Evolutionary conservation across 2,888 invertebrate species (phyloP).

Genomic region (Lasioglossum vierecki): DNA sequence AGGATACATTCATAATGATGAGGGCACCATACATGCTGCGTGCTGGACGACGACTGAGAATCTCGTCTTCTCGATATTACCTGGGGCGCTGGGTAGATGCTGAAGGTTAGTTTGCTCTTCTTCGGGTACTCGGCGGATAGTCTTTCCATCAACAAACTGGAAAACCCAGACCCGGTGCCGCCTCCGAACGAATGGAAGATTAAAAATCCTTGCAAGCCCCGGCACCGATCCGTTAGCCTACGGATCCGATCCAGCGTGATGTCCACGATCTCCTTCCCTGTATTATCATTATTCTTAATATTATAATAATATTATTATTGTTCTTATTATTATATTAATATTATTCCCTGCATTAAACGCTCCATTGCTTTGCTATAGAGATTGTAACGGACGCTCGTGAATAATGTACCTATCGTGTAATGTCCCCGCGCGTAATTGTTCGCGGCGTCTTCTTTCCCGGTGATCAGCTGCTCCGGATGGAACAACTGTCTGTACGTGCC

Average conservation of each 20-base stretch:
- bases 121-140: conserved; percentile 97
- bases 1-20: no score
- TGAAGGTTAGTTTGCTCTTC: conserved; percentile 96
- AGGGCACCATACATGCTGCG: no score
- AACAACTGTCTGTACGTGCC: conserved; percentile 94
- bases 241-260: conserved; percentile 92
- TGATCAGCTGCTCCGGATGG: conserved; percentile 96
- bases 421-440: conserved; percentile 97
- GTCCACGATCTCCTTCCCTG: conserved; percentile 94
- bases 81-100: conserved; percentile 97
- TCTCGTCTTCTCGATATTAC: conserved; percentile 82
- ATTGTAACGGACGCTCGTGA: background rate
- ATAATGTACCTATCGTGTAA: conserved; percentile 89
- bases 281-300: no score
- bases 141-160: conserved; percentile 95
- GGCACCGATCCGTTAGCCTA: conserved; percentile 94
- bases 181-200: conserved; percentile 97
- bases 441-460: conserved; percentile 96
- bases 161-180: conserved; percentile 96
- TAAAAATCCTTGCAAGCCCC: conserved; percentile 94
- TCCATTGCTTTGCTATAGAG: background rate
- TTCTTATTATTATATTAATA: no score
- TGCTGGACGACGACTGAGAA: no score
- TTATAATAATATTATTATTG: no score
- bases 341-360: no score